Percentiles rank a stretch among this genome's conserved stretches.
Conservation (phyloP, 2,797 vertebrate genomes). For the Coregonus ussuriensis region DNA sequence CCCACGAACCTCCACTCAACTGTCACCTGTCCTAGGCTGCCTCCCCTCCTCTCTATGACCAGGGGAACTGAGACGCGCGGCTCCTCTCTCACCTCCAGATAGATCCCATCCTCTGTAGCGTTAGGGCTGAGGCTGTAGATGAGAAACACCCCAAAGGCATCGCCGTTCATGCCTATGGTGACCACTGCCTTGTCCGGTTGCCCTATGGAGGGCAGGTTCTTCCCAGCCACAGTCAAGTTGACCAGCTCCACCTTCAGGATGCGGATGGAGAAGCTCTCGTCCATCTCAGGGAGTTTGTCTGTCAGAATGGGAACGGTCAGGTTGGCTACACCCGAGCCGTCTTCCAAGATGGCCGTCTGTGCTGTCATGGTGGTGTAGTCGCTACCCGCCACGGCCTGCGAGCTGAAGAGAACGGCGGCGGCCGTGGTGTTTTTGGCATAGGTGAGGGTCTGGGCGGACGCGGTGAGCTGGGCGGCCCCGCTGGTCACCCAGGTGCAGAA, state of each 20-base stretch:
- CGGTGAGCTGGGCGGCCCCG: conserved; percentile 63
- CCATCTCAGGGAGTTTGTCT: conserved; percentile 88
- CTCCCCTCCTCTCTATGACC: conserved; percentile 88
- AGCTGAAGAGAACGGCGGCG: conserved; percentile 78
- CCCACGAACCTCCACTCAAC: conserved; percentile 89
- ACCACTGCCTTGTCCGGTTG: conserved; percentile 85
- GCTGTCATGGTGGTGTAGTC: conserved; percentile 84
- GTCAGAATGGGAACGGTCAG: conserved; percentile 88
- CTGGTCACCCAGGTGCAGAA: conserved; percentile 86
- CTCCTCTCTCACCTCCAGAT: conserved; percentile 86
- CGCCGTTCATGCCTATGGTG: conserved; percentile 91
- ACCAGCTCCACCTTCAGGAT: conserved; percentile 85
- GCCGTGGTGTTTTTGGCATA: conserved; percentile 88
- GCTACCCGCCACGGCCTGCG: conserved; percentile 83
- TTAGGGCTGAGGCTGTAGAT: conserved; percentile 86
- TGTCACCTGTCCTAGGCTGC: conserved; percentile 88
- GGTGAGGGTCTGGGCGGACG: conserved; percentile 76
- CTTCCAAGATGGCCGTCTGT: conserved; percentile 81
- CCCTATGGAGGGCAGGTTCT: conserved; percentile 85
- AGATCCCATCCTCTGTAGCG: conserved; percentile 76
- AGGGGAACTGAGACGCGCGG: conserved; percentile 81
- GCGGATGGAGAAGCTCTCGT: conserved; percentile 88
- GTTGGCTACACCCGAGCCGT: conserved; percentile 83
- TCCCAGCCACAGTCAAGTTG: conserved; percentile 79
- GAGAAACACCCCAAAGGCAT: conserved; percentile 94